These are phyloP conservation scores for Trinectes maculatus DNA, from an alignment of 2,113 vertebrate genomes.

Conservation along the genomic window DNA sequence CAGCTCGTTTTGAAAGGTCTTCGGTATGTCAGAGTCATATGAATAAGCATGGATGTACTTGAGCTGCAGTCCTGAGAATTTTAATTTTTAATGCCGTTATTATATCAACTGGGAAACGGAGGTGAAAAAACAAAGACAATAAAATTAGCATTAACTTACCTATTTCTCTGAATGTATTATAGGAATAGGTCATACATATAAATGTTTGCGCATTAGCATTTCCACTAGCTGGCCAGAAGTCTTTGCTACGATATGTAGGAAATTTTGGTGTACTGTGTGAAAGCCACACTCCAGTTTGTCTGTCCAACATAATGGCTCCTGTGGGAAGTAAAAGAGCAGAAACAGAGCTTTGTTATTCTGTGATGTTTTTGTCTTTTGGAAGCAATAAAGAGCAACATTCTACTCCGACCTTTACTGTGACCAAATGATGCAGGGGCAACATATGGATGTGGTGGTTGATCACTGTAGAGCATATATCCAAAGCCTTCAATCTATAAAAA, in stretches of 20 bases:
- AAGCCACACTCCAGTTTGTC: slow-evolving; percentile 64
- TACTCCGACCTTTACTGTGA: slow-evolving; percentile 67
- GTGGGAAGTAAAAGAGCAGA: neutral
- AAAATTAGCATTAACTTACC: slow-evolving; percentile 36
- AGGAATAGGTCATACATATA: slow-evolving; percentile 60
- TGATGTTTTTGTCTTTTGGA: neutral
- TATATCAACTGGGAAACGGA: neutral
- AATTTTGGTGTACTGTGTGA: slow-evolving; percentile 71
- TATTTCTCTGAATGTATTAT: slow-evolving; percentile 49
- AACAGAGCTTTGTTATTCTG: neutral
- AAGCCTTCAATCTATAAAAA: slow-evolving; percentile 50
- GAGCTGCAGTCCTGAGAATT: slow-evolving; percentile 60
- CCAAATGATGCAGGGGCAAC: slow-evolving; percentile 29
- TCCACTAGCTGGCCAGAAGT: slow-evolving; percentile 65
- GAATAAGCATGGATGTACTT: slow-evolving; percentile 64
- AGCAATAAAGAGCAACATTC: neutral
- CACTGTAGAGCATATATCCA: slow-evolving; percentile 70
- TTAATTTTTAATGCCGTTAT: neutral
- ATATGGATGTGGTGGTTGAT: slow-evolving; percentile 44
- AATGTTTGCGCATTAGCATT: slow-evolving; percentile 56
- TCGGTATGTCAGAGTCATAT: slow-evolving; percentile 36
- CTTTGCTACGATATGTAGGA: neutral
- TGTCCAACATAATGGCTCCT: slow-evolving; percentile 68
- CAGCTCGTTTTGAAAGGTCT: slow-evolving; percentile 36
- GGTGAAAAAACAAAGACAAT: neutral